Evolutionary conservation across 1,140 invertebrate species (phyloP).

Genomic region (Ips nitidus): DNA sequence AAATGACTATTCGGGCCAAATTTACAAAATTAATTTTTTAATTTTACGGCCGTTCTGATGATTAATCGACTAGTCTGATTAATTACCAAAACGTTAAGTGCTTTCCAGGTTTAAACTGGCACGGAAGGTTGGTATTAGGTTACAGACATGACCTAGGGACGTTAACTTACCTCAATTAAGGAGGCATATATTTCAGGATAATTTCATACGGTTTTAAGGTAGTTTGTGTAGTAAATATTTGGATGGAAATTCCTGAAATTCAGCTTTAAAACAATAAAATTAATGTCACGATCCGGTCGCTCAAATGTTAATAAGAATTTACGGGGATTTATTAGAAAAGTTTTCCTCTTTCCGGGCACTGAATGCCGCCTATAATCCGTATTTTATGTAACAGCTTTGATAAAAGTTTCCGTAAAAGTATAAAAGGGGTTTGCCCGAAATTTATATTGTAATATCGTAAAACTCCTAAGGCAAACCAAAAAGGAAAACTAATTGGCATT

Average conservation of each 20-base stretch:
- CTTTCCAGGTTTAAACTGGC: slow-evolving; percentile 10
- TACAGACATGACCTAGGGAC: not conserved
- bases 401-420: slow-evolving; percentile 1
- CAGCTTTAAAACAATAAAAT: slow-evolving; percentile 2
- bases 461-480: no score
- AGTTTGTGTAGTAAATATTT: no score
- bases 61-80: slow-evolving; percentile 13
- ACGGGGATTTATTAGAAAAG: slow-evolving; percentile 5
- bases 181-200: slow-evolving; percentile 1
- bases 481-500: no score
- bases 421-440: not conserved
- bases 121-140: slow-evolving; percentile 9
- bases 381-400: slow-evolving; percentile 5
- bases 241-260: not conserved
- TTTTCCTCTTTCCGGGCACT: slow-evolving; percentile 3
- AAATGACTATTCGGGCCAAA: no score
- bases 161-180: slow-evolving; percentile 11
- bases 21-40: not conserved
- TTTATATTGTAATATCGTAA: not conserved
- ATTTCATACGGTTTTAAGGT: not conserved
- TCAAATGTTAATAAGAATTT: slow-evolving; percentile 3
- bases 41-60: not conserved
- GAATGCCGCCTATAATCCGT: not conserved
- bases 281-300: not conserved
- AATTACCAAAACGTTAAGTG: slow-evolving; percentile 10